Evolutionary conservation across 2,797 vertebrate genomes (phyloP).

Genomic region (Aldrovandia affinis): DNA sequence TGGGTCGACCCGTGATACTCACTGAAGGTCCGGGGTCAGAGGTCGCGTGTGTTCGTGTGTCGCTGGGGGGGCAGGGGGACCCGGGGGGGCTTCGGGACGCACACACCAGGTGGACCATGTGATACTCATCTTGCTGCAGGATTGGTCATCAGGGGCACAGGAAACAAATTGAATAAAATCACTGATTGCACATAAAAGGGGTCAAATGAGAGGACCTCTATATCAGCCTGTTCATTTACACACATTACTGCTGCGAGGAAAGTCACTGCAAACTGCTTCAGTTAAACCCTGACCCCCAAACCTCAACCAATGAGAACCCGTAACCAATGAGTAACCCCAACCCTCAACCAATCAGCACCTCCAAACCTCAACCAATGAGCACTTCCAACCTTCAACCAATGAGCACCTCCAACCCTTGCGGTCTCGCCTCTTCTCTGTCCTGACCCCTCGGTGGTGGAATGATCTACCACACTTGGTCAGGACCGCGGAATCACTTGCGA

Average conservation of each 20-base stretch:
- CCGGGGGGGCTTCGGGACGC: conserved; percentile 87
- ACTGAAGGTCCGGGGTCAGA: conserved; percentile 72
- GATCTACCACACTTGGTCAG: too few relatives aligned
- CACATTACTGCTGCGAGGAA: not conserved
- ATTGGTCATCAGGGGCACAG: not conserved
- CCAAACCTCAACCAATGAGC: too few relatives aligned
- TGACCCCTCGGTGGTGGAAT: too few relatives aligned
- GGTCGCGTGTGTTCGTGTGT: conserved; percentile 66
- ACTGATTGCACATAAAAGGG: not conserved
- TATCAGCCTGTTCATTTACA: not conserved
- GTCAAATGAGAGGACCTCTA: not conserved
- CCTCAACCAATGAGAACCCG: too few relatives aligned
- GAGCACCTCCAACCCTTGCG: too few relatives aligned
- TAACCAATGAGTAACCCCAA: too few relatives aligned
- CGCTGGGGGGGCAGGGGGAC: conserved; percentile 80
- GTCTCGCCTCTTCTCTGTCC: too few relatives aligned
- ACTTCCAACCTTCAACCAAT: too few relatives aligned
- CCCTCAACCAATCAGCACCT: too few relatives aligned
- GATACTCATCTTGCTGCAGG: conserved; percentile 91
- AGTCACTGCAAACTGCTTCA: too few relatives aligned
- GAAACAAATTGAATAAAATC: not conserved
- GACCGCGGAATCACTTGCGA: too few relatives aligned
- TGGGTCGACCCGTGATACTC: conserved; percentile 56
- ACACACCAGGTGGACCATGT: conserved; percentile 96
- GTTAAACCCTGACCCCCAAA: too few relatives aligned